These are phyloP conservation scores for Drosophila biarmipes DNA, from an alignment of 1,140 invertebrate species.

Conservation along the genomic window DNA sequence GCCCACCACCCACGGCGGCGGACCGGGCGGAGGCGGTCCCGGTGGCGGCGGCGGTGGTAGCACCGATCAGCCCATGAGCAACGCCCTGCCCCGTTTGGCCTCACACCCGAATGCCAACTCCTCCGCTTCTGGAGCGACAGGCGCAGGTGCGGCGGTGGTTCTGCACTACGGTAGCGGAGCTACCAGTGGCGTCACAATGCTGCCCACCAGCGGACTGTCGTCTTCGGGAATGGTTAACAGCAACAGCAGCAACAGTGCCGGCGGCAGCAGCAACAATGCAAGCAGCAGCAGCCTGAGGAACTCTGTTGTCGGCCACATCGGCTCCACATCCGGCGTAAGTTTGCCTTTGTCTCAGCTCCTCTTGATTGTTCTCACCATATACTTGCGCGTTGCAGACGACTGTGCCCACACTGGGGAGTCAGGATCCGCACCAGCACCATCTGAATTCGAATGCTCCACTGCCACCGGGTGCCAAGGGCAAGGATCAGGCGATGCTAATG, in stretches of 20 bases:
- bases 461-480: constrained; percentile 84
- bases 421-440: constrained; percentile 75
- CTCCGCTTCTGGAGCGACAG: constrained; percentile 27
- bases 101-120: constrained; percentile 85
- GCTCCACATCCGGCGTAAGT: constrained; percentile 74
- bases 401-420: constrained; percentile 70
- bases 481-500: constrained; percentile 84
- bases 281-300: constrained; percentile 54
- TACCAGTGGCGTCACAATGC: constrained; percentile 81
- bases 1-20: constrained; percentile 68
- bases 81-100: constrained; percentile 89
- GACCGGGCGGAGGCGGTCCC: constrained; percentile 22
- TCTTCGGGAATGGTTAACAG: constrained; percentile 57
- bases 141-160: constrained; percentile 31
- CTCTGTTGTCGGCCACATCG: constrained; percentile 74
- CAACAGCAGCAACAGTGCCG: constrained; percentile 24
- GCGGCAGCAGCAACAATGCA: constrained; percentile 24
- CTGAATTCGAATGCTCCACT: constrained; percentile 86
- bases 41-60: constrained; percentile 30
- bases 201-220: constrained; percentile 74
- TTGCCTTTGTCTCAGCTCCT: neutral
- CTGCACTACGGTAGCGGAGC: constrained; percentile 49
- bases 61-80: constrained; percentile 71
- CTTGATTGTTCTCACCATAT: no score
- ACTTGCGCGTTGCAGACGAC: constrained; percentile 44